phyloP scores from a whole-genome alignment of 2,113 vertebrate genomes.

The Sander vitreus region DNA sequence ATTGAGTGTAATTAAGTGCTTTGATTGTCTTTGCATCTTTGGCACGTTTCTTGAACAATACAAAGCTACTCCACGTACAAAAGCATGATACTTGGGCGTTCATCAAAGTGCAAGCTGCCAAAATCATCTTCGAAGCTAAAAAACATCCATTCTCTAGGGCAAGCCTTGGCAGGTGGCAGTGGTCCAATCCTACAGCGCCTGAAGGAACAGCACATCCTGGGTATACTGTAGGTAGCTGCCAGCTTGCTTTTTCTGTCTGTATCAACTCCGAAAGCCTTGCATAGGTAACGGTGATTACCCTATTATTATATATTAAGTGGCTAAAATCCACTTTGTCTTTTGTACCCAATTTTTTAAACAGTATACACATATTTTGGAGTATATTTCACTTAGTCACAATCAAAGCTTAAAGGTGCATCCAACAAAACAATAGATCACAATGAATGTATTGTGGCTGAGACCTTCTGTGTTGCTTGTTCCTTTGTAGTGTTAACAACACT shows the following conservation, averaged over 20 bases:
- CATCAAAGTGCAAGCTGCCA: constrained; percentile 64
- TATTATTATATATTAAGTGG: constrained; percentile 21
- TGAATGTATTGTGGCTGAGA: too few species aligned
- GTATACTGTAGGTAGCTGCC: constrained; percentile 51
- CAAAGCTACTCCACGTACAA: constrained; percentile 33
- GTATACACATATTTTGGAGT: background rate
- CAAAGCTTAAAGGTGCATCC: background rate
- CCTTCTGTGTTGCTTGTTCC: too few species aligned
- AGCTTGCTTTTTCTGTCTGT: constrained; percentile 59
- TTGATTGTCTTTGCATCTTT: constrained; percentile 67
- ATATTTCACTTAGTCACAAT: background rate
- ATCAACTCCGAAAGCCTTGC: constrained; percentile 43
- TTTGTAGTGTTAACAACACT: background rate
- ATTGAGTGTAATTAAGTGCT: constrained; percentile 71
- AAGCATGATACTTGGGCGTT: constrained; percentile 64
- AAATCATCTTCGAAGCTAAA: constrained; percentile 57
- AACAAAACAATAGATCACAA: background rate
- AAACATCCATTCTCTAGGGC: constrained; percentile 65
- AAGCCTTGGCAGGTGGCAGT: constrained; percentile 66
- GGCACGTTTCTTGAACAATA: constrained; percentile 54
- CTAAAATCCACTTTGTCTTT: background rate
- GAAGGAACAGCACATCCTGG: constrained; percentile 68
- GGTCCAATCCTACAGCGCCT: constrained; percentile 63
- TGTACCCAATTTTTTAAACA: background rate
- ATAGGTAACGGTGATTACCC: constrained; percentile 51